Conservation (phyloP, 2,113 vertebrate genomes). For the Thunnus thynnus region DNA sequence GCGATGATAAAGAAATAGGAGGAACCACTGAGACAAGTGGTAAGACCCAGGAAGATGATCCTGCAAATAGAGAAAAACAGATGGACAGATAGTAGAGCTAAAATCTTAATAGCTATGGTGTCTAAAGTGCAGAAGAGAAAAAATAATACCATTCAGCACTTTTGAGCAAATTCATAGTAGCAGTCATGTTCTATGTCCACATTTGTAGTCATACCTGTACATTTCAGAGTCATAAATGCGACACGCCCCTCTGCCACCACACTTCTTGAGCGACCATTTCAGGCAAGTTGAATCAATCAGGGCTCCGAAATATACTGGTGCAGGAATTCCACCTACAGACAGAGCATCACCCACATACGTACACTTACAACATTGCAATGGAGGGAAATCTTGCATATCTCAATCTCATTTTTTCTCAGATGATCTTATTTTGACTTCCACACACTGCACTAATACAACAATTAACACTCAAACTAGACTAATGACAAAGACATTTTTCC, state of each 20-base stretch:
- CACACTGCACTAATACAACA: neutral
- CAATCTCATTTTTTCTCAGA: neutral
- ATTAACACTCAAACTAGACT: neutral
- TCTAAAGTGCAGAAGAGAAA: neutral
- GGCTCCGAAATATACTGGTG: slow-evolving; percentile 91
- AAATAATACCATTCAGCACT: neutral
- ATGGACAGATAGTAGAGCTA: neutral
- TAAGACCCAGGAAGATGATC: slow-evolving; percentile 81
- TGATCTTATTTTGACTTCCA: neutral
- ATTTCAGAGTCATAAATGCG: slow-evolving; percentile 87
- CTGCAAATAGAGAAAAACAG: slow-evolving; percentile 57
- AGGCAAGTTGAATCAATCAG: slow-evolving; percentile 91
- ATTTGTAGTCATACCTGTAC: slow-evolving; percentile 79
- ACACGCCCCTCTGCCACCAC: slow-evolving; percentile 88
- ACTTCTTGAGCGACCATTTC: slow-evolving; percentile 89
- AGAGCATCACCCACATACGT: neutral
- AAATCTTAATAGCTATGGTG: neutral
- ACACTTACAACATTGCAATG: neutral
- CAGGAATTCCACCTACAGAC: slow-evolving; percentile 86
- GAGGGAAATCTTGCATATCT: neutral
- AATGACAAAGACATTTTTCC: neutral
- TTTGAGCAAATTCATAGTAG: neutral
- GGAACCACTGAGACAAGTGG: slow-evolving; percentile 79
- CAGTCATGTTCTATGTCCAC: neutral
- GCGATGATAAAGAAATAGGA: slow-evolving; percentile 81